Base-by-base conservation (phyloP, 1,140 invertebrate genomes). In the Calliopsis andreniformis region DNA sequence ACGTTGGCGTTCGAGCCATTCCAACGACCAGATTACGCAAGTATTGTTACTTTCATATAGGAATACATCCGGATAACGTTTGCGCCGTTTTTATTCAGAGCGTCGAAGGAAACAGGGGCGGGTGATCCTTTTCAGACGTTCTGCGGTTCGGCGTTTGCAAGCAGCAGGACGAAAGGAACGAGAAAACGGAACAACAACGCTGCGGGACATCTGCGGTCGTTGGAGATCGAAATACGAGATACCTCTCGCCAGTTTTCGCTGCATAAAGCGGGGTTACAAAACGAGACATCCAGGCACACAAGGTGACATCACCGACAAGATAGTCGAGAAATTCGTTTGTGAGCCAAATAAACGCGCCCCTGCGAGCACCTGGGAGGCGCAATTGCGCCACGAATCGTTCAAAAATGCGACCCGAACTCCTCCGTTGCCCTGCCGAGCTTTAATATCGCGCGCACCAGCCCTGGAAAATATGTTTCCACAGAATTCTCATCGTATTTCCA, bases 141-240 rank as follows among this genome's bases (percentile, higher is more conserved):
- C 43, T 62, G 78, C 58, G 71, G 71, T 73, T 61, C 39, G n/a
- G 35, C 28, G 71, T 70, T 73, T 32, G 49, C 59, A 20, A 55
- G 59, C 64, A 32, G 16, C 1, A 30, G 16, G 16, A 59, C 16
- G 2, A 56, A 71, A 56, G 67, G 35, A 56, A 72, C 61, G 62
- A 71, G 32, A 76, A 63, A 68, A 63, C 70, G 66, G 77, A 63
- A 79, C 76, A 83, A 84, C 83, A 77, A 84, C 82, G 56, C 82
- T 62, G 81, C 81, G 81, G 82, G 82, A 83, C 81, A 83, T 84
- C 81, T 80, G 82, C 72, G 82, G 80, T 83, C 49, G 77, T 51
- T 32, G 42, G 53, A 83, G 82, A 84, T 83, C 78, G 81, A 83
- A 83, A 80, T 79, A 83, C 63, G 80, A 84, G 81, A 83, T 82